Evolutionary conservation across 1,140 invertebrate species (phyloP), one percentile per base, ranked within the genome.

Genomic region (Notospermus geniculatus): DNA sequence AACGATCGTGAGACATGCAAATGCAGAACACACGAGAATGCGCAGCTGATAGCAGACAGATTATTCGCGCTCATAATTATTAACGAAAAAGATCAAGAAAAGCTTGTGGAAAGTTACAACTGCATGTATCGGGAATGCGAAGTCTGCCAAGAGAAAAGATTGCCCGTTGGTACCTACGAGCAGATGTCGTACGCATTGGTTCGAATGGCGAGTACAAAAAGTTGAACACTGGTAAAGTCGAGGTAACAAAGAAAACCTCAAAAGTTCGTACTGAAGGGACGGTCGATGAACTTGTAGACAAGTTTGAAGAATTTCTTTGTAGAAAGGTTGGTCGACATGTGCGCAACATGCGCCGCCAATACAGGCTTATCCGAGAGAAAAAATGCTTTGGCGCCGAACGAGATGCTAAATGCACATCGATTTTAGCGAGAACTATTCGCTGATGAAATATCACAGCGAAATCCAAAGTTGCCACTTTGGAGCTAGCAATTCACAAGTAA

Each of bases 401-500:
- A 27, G 57, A 54, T 29, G 22, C 63, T 52, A 57, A n/a, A n/a
- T n/a, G n/a, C n/a, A n/a, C n/a, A n/a, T n/a, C n/a, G n/a, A n/a
- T n/a, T n/a, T n/a, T n/a, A n/a, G 52, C 22, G 66, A 66, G 55
- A 66, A 68, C 52, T 68, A 66, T 32, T 28, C 43, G 11, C 54
- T n/a, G 15, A 63, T n/a, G n/a, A n/a, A 66, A 43, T 57, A 66
- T 57, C 19, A 15, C 1, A 25, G 32, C 4, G 64, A 60, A 66
- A 66, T 68, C n/a, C 66, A 68, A 50, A 46, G n/a, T 30, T 32
- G 53, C 0, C 66, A 68, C 36, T 68, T 66, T 65, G 60, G 60
- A 17, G 64, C 29, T 2, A 53, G 41, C n/a, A n/a, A n/a, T n/a
- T n/a, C n/a, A n/a, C n/a, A n/a, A n/a, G n/a, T n/a, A n/a, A n/a